These are phyloP conservation scores for Embiotoca jacksoni DNA, from an alignment of 2,113 vertebrate genomes.

Conservation along the genomic window DNA sequence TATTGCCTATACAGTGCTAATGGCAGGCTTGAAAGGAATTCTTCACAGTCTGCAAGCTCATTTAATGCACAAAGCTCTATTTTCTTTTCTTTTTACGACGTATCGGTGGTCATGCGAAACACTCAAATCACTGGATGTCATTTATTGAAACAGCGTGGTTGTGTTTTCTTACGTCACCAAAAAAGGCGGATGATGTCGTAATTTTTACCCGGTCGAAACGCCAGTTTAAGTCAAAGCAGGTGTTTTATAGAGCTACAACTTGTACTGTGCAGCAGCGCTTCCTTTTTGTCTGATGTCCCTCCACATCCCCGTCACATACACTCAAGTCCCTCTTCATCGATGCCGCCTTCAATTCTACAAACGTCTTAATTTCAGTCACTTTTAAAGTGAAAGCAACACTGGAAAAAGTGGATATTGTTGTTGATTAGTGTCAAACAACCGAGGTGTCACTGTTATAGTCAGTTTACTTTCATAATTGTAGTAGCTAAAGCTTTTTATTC, in stretches of 20 bases:
- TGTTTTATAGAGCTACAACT: not conserved
- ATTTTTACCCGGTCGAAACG: too few relatives aligned
- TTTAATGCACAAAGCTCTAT: not conserved
- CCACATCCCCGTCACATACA: not conserved
- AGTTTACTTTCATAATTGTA: too few relatives aligned
- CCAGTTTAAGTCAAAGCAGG: not conserved
- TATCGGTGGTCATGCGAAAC: slow-evolving; percentile 1
- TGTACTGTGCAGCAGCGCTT: not conserved
- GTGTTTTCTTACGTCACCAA: slow-evolving; percentile 6
- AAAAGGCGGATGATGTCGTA: too few relatives aligned
- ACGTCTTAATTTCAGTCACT: too few relatives aligned
- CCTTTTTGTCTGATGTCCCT: too few relatives aligned
- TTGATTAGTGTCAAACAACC: too few relatives aligned
- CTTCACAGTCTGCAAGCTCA: not conserved
- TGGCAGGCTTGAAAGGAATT: slow-evolving; percentile 9
- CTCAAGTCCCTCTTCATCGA: too few relatives aligned
- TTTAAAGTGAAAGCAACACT: too few relatives aligned
- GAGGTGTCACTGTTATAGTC: too few relatives aligned
- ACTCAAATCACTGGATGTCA: not conserved
- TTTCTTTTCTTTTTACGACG: not conserved
- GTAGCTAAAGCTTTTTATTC: too few relatives aligned
- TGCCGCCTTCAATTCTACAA: too few relatives aligned
- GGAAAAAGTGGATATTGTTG: too few relatives aligned
- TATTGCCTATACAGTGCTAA: slow-evolving; percentile 53
- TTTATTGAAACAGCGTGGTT: not conserved